Conservation (phyloP, 2,888 invertebrate genomes). For the Tillus elongatus region DNA sequence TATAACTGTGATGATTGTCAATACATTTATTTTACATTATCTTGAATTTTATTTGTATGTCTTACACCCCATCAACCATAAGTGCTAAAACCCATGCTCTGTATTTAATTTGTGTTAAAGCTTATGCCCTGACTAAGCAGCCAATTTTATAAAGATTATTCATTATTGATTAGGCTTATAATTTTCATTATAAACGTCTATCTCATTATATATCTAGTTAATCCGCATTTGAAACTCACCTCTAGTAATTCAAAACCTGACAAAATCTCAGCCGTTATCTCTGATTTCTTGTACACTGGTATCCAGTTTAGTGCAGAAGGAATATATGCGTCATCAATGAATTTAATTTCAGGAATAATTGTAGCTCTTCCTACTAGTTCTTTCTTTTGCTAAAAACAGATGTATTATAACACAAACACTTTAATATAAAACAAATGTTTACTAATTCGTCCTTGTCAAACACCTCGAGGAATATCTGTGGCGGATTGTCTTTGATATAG, state of each 20-base stretch:
- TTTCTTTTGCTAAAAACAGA: neutral
- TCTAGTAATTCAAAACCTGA: slow-evolving; percentile 45
- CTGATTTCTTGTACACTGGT: slow-evolving; percentile 35
- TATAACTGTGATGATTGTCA: too few species aligned
- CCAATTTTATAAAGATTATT: too few species aligned
- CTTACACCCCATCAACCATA: too few species aligned
- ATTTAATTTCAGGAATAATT: slow-evolving; percentile 39
- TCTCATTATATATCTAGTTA: too few species aligned
- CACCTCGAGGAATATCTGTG: slow-evolving; percentile 41
- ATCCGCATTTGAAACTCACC: too few species aligned
- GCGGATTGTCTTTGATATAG: slow-evolving; percentile 39
- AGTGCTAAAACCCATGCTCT: too few species aligned
- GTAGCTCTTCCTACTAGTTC: slow-evolving; percentile 38
- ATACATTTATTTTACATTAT: too few species aligned
- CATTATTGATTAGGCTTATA: too few species aligned
- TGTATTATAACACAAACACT: neutral
- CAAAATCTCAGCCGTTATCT: slow-evolving; percentile 39
- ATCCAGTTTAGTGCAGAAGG: slow-evolving; percentile 38
- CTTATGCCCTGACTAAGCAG: too few species aligned
- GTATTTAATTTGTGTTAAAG: too few species aligned
- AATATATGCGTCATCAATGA: slow-evolving; percentile 29
- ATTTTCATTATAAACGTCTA: too few species aligned
- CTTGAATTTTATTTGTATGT: too few species aligned
- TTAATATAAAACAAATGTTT: slow-evolving; percentile 21
- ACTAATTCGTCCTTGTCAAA: slow-evolving; percentile 44